Percentiles rank a stretch among this genome's conserved stretches.
phyloP scores from a whole-genome alignment of 2,113 vertebrate species.

The Sylvilagus bachmani region DNA sequence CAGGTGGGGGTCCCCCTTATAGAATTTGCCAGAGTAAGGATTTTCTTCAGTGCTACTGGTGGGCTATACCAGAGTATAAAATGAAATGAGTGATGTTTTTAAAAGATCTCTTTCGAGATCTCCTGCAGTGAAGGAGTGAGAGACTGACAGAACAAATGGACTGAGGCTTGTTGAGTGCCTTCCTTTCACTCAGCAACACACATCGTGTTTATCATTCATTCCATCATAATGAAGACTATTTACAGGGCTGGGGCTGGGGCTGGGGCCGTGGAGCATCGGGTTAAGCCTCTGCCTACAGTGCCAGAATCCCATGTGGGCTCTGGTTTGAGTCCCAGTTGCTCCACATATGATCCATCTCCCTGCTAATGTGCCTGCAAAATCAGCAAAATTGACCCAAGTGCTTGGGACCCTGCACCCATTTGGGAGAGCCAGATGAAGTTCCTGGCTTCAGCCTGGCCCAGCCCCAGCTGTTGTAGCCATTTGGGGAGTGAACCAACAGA shows the following conservation, averaged over 20 bases:
- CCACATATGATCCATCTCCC: too few relatives aligned
- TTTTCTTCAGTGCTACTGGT: not conserved
- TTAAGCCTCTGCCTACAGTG: too few relatives aligned
- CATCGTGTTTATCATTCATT: not conserved
- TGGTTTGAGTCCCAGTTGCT: too few relatives aligned
- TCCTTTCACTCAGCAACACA: not conserved
- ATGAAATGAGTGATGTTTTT: not conserved
- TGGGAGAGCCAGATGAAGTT: not conserved
- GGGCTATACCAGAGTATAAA: not conserved
- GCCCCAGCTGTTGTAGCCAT: too few relatives aligned
- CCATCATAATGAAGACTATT: not conserved
- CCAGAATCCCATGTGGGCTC: too few relatives aligned
- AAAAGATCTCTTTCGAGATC: slow-evolving; percentile 8
- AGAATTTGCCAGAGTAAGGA: not conserved
- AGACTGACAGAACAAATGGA: too few relatives aligned
- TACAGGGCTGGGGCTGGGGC: not conserved
- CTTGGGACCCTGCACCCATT: too few relatives aligned
- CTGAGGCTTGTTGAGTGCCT: not conserved
- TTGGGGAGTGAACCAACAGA: too few relatives aligned
- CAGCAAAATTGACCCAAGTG: too few relatives aligned
- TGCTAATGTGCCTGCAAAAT: too few relatives aligned
- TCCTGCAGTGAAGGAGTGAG: not conserved
- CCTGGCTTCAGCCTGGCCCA: not conserved
- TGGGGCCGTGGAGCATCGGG: too few relatives aligned
- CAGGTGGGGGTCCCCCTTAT: not conserved